Evolutionary conservation across 2,888 invertebrate species (phyloP).

Genomic region (Cabera pusaria): DNA sequence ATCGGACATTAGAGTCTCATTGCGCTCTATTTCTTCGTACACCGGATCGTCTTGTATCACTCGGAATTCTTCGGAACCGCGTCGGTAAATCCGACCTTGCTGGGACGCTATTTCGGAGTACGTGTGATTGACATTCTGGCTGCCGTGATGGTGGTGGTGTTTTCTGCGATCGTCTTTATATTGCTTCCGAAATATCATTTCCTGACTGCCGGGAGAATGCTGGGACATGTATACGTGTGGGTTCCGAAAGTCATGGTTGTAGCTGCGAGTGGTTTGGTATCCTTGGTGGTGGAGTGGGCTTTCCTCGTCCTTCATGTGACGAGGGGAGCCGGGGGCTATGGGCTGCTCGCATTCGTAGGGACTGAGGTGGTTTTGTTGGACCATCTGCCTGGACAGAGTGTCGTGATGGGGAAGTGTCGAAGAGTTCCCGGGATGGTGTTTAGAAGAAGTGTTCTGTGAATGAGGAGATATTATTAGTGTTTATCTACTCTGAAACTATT

Average conservation of each 20-base stretch:
- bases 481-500: too few relatives aligned
- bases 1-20: conserved; percentile 89
- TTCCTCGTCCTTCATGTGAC: conserved; percentile 73
- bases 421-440: conserved; percentile 86
- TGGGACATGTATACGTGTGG: conserved; percentile 78
- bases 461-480: conserved; percentile 11
- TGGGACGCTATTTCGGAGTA: conserved; percentile 88
- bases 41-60: conserved; percentile 89
- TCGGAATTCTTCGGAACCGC: conserved; percentile 81
- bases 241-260: conserved; percentile 75
- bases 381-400: conserved; percentile 75
- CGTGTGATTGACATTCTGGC: conserved; percentile 86
- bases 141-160: conserved; percentile 82
- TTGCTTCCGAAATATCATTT: conserved; percentile 75
- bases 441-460: conserved; percentile 93
- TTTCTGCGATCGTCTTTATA: conserved; percentile 73
- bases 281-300: conserved; percentile 72
- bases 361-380: conserved; percentile 77
- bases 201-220: conserved; percentile 73
- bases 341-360: conserved; percentile 79
- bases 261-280: conserved; percentile 72
- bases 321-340: conserved; percentile 72
- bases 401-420: conserved; percentile 87
- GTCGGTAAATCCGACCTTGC: conserved; percentile 74
- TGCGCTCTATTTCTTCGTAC: conserved; percentile 91